Conservation (phyloP, 2,888 invertebrate genomes). For the Chirona hameri region DNA sequence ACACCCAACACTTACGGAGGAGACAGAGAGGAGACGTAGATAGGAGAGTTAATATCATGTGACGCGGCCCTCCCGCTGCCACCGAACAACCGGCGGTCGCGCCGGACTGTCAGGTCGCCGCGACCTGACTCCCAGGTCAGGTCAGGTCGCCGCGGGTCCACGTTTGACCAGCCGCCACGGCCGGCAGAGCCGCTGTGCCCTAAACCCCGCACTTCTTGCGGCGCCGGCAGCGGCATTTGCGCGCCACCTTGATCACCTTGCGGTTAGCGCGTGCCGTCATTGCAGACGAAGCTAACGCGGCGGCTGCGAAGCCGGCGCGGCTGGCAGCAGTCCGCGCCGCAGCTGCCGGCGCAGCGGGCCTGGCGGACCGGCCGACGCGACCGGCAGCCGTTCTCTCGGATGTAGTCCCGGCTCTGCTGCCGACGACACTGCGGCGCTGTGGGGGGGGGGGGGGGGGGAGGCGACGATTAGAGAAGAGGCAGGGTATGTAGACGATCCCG, state of each 20-base stretch:
- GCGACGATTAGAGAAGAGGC: too few relatives aligned
- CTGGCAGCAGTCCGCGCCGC: slow-evolving; percentile 77
- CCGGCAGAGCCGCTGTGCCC: not conserved
- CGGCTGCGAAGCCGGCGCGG: slow-evolving; percentile 81
- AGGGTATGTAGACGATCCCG: too few relatives aligned
- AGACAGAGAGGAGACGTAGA: too few relatives aligned
- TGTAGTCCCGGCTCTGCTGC: slow-evolving; percentile 83
- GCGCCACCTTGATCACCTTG: slow-evolving; percentile 92
- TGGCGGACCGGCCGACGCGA: slow-evolving; percentile 85
- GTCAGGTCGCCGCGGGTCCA: too few relatives aligned
- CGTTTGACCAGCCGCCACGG: not conserved
- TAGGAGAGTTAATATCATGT: slow-evolving; percentile 5
- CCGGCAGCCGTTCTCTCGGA: slow-evolving; percentile 85
- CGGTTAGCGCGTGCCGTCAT: slow-evolving; percentile 89
- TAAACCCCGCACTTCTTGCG: not conserved
- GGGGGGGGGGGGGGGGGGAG: too few relatives aligned
- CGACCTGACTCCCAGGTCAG: too few relatives aligned
- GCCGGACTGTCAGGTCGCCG: not conserved
- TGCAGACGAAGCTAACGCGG: slow-evolving; percentile 90
- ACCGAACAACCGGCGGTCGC: not conserved
- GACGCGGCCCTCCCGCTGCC: too few relatives aligned
- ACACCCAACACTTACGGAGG: slow-evolving; percentile 1
- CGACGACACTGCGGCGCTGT: slow-evolving; percentile 75
- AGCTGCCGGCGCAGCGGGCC: slow-evolving; percentile 75
- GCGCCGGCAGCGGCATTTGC: slow-evolving; percentile 70